These are phyloP conservation scores for Diaperis boleti DNA, from an alignment of 2,888 invertebrate genomes.

Conservation along the genomic window DNA sequence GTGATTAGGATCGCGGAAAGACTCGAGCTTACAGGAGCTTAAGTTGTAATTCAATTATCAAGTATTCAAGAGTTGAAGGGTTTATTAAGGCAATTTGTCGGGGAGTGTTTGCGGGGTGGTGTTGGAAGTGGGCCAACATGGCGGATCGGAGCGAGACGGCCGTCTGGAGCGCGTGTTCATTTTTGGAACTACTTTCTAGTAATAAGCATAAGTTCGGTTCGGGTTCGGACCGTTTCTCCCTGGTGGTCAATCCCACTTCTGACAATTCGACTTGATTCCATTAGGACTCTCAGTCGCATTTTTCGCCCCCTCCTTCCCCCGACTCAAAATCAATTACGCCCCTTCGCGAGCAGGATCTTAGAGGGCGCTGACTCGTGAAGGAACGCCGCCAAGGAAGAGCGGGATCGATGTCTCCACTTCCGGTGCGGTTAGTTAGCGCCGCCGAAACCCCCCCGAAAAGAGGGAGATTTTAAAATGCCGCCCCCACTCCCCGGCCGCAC, in stretches of 20 bases:
- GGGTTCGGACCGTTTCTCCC: too few relatives aligned
- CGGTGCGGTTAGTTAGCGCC: constrained; percentile 53
- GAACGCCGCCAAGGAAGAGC: constrained; percentile 47
- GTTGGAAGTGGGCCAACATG: neutral
- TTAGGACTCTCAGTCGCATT: too few relatives aligned
- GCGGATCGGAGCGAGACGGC: neutral
- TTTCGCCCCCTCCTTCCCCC: too few relatives aligned
- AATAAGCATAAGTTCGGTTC: too few relatives aligned
- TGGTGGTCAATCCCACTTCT: too few relatives aligned
- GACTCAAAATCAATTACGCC: constrained; percentile 12
- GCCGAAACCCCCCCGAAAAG: constrained; percentile 1
- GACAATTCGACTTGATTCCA: too few relatives aligned
- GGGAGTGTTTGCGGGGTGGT: neutral
- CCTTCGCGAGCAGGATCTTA: constrained; percentile 8
- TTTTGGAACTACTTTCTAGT: too few relatives aligned
- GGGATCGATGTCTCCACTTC: constrained; percentile 57
- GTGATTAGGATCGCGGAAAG: neutral
- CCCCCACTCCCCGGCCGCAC: neutral
- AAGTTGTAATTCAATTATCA: constrained; percentile 40
- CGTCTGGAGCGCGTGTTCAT: too few relatives aligned
- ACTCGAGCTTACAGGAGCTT: constrained; percentile 26
- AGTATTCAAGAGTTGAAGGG: constrained; percentile 12
- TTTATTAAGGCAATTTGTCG: constrained; percentile 1
- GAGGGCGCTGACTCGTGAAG: constrained; percentile 41
- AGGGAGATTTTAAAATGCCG: constrained; percentile 16